Evolutionary conservation across 2,797 vertebrate genomes (phyloP).

Genomic region (Heterohyrax brucei): DNA sequence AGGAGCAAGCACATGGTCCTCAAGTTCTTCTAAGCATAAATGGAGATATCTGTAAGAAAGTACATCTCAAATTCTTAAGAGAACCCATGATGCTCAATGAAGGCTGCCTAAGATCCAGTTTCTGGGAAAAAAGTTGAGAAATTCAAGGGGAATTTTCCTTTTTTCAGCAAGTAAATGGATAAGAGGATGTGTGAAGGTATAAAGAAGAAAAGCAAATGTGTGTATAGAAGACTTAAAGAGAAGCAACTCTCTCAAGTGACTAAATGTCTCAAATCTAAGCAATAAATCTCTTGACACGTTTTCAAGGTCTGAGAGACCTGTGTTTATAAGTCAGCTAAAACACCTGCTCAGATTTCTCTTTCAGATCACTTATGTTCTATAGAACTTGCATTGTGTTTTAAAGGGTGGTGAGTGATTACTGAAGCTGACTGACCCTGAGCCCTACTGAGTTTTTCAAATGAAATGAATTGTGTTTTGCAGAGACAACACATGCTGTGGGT

Average conservation of each 20-base stretch:
- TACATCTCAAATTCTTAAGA: not conserved
- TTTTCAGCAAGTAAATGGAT: conserved; percentile 8
- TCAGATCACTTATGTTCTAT: conserved; percentile 37
- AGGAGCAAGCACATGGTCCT: rapidly evolving
- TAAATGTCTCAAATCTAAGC: not conserved
- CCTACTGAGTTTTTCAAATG: conserved; percentile 58
- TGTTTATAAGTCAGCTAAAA: conserved; percentile 65
- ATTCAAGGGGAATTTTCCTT: not conserved
- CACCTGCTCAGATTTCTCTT: conserved; percentile 74
- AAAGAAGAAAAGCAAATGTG: not conserved
- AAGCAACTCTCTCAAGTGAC: not conserved
- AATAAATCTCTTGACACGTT: conserved; percentile 73
- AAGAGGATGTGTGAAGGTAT: not conserved
- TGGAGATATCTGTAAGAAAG: not conserved
- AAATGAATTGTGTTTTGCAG: conserved; percentile 64
- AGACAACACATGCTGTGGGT: conserved; percentile 24
- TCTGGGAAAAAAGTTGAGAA: conserved; percentile 24
- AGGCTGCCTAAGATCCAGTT: not conserved
- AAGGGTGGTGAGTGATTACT: conserved; percentile 75
- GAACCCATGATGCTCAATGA: not conserved
- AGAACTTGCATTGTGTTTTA: conserved; percentile 74
- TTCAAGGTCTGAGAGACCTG: conserved; percentile 50
- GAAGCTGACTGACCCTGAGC: conserved; percentile 57
- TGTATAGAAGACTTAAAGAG: conserved; percentile 50
- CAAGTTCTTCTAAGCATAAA: not conserved